Percentiles rank a stretch among this genome's conserved stretches.
Conservation (phyloP, 2,113 vertebrate species). For the Phalacrocorax carbo region DNA sequence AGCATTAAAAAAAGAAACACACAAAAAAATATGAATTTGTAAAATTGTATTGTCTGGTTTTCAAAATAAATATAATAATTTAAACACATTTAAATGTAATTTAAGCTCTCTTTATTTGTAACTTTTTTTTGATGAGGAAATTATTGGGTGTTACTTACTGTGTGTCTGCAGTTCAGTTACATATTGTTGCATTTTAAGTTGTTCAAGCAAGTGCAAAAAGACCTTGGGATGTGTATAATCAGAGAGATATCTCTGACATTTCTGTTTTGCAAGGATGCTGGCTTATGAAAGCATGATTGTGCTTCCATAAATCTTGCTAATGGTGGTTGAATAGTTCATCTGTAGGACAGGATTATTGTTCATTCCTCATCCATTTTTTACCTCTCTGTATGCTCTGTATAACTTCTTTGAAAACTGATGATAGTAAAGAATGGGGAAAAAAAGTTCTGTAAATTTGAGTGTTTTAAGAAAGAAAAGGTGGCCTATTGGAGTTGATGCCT, state of each 20-base stretch:
- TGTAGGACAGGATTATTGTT: neutral
- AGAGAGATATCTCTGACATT: neutral
- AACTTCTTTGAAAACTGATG: neutral
- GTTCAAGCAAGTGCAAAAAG: neutral
- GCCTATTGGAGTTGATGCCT: neutral
- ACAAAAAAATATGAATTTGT: neutral
- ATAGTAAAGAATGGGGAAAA: neutral
- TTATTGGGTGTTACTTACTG: neutral
- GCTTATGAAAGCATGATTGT: neutral
- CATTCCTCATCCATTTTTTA: neutral
- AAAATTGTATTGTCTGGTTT: neutral
- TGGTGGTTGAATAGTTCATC: neutral
- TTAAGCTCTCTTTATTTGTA: neutral
- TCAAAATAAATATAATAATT: neutral
- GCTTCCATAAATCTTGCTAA: neutral
- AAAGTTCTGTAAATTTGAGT: neutral
- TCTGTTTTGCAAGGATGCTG: neutral
- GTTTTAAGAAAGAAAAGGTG: neutral
- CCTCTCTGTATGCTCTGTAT: neutral
- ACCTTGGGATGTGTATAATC: neutral
- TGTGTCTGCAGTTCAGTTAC: neutral
- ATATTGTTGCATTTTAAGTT: neutral
- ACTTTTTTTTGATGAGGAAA: neutral
- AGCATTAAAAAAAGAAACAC: neutral
- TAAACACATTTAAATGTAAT: neutral